Conservation (phyloP, 2,797 vertebrate genomes). For the Gephyroberyx darwinii region DNA sequence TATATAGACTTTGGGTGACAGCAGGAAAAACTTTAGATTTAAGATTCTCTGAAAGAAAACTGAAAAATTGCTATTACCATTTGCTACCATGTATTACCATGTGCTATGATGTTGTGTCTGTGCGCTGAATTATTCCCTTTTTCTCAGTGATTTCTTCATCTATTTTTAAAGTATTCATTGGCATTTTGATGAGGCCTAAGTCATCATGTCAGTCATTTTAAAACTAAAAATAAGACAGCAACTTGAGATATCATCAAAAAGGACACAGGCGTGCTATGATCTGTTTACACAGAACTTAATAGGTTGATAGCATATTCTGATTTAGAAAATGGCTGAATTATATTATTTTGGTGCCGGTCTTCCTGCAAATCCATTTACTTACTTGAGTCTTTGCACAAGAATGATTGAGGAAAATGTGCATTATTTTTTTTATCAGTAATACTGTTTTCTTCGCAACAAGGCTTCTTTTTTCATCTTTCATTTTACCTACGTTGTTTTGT, state of each 20-base stretch:
- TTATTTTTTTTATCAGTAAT: slow-evolving; percentile 15
- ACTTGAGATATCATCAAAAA: slow-evolving; percentile 5
- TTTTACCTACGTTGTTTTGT: neutral
- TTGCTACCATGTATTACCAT: too few species aligned
- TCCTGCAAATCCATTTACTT: slow-evolving; percentile 19
- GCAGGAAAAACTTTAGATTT: neutral
- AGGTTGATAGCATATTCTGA: slow-evolving; percentile 4
- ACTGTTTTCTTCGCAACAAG: slow-evolving; percentile 22
- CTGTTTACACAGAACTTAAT: neutral
- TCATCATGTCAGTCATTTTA: too few species aligned
- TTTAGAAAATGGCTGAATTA: slow-evolving; percentile 27
- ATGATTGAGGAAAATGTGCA: slow-evolving; percentile 33
- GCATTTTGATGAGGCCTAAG: neutral
- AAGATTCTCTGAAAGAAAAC: neutral
- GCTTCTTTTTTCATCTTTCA: neutral
- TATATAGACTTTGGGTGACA: slow-evolving; percentile 1
- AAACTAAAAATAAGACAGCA: slow-evolving; percentile 9
- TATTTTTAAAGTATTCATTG: neutral
- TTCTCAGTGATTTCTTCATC: neutral
- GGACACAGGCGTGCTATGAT: neutral
- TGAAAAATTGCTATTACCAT: slow-evolving; percentile 8
- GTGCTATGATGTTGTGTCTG: neutral
- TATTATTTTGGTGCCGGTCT: slow-evolving; percentile 34
- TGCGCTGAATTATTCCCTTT: neutral
- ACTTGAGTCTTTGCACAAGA: neutral